phyloP scores from a whole-genome alignment of 2,797 vertebrate species.

The Poeciliopsis presidionis region DNA sequence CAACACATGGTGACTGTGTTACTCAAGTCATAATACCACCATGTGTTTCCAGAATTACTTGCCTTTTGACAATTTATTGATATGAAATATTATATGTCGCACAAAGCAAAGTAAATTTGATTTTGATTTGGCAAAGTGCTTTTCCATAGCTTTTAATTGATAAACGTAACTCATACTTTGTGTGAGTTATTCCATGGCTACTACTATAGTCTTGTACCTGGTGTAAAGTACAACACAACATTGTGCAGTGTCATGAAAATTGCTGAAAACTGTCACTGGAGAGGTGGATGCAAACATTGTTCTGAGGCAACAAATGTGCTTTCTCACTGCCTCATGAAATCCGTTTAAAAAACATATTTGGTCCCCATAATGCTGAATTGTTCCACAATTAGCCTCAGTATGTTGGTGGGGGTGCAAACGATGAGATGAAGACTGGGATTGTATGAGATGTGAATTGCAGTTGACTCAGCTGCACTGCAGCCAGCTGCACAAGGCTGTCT shows the following conservation, averaged over 20 bases:
- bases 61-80: background rate
- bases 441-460: slow-evolving; percentile 32
- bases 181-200: no score
- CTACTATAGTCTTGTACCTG: background rate
- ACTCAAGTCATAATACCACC: background rate
- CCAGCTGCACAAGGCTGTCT: slow-evolving; percentile 29
- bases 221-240: background rate
- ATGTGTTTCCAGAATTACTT: background rate
- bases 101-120: background rate
- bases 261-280: background rate
- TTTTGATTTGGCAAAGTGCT: background rate
- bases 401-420: slow-evolving; percentile 20
- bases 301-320: background rate
- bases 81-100: background rate
- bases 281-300: background rate
- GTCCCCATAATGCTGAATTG: slow-evolving; percentile 25
- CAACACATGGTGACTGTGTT: background rate
- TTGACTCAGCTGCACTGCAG: slow-evolving; percentile 64
- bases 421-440: slow-evolving; percentile 44
- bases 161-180: background rate
- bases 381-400: slow-evolving; percentile 42
- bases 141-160: background rate
- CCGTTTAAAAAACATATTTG: slow-evolving; percentile 6
- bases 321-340: slow-evolving; percentile 3
- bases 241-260: background rate